phyloP scores from a whole-genome alignment of 2,797 vertebrate species.

The Sebastes reedi region DNA sequence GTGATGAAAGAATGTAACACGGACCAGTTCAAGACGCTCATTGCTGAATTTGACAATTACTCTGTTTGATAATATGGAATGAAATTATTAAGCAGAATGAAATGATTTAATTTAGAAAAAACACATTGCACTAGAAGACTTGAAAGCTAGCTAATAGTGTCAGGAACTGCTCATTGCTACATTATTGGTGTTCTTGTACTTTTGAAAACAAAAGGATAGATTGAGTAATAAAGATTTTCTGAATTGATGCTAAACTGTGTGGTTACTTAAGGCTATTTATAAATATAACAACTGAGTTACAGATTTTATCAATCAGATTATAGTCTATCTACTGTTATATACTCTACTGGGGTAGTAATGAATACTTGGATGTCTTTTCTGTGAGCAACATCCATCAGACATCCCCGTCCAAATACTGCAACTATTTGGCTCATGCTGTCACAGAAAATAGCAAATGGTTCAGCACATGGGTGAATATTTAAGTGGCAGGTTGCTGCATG shows the following conservation, averaged over 20 bases:
- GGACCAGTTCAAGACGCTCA: not conserved
- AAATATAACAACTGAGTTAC: not conserved
- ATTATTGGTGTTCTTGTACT: not conserved
- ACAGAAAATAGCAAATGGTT: not conserved
- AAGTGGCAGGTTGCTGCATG: not conserved
- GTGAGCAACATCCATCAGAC: too few species aligned
- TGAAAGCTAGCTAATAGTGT: not conserved
- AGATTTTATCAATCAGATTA: not conserved
- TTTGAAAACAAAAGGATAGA: not conserved
- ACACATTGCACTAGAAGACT: not conserved
- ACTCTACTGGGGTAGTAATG: not conserved
- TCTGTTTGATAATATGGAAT: not conserved
- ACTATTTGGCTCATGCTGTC: not conserved
- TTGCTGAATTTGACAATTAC: not conserved
- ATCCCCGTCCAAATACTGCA: not conserved
- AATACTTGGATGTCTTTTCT: not conserved
- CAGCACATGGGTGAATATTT: not conserved
- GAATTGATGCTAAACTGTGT: not conserved
- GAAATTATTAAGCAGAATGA: not conserved
- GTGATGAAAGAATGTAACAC: not conserved
- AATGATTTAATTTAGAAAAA: not conserved
- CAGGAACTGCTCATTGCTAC: not conserved
- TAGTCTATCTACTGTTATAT: too few species aligned
- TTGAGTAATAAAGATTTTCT: constrained; percentile 36
- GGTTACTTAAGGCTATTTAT: not conserved